phyloP scores from a whole-genome alignment of 1,140 invertebrate species.

The Atta colombica region DNA sequence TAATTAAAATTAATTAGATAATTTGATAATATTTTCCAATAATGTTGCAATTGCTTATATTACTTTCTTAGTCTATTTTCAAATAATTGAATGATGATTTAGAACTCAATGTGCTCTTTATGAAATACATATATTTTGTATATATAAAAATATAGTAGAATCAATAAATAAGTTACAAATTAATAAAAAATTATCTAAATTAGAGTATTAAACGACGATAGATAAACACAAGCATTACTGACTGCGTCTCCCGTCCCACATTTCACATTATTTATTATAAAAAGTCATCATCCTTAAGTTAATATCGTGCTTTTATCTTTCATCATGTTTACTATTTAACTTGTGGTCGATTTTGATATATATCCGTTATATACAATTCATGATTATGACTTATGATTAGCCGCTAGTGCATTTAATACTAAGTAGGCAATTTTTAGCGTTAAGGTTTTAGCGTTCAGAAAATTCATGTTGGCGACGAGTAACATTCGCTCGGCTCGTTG shows the following conservation, averaged over 20 bases:
- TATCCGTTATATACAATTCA: slow-evolving; percentile 52
- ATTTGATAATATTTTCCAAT: neutral
- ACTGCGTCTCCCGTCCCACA: slow-evolving; percentile 48
- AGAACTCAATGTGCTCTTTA: neutral
- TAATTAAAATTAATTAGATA: neutral
- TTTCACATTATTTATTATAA: slow-evolving; percentile 72
- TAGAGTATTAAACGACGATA: neutral
- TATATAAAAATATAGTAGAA: neutral
- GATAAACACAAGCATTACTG: slow-evolving; percentile 7
- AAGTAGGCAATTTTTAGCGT: slow-evolving; percentile 77
- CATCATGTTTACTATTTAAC: slow-evolving; percentile 26
- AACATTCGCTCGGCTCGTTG: slow-evolving; percentile 28
- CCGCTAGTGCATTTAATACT: slow-evolving; percentile 67
- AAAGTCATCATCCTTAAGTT: slow-evolving; percentile 45
- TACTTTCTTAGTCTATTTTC: neutral
- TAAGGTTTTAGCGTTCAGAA: slow-evolving; percentile 65
- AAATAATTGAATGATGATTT: slow-evolving; percentile 14
- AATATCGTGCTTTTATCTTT: slow-evolving; percentile 5
- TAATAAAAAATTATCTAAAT: slow-evolving; percentile 9
- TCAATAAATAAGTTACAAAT: neutral
- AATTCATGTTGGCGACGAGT: slow-evolving; percentile 51
- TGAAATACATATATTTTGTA: slow-evolving; percentile 22
- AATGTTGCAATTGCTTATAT: slow-evolving; percentile 3
- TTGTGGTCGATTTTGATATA: slow-evolving; percentile 52
- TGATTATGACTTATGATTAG: slow-evolving; percentile 57